Evolutionary conservation across 2,113 vertebrate species (phyloP), one percentile per base, ranked within the genome.

Genomic region (Lipotes vexillifer): DNA sequence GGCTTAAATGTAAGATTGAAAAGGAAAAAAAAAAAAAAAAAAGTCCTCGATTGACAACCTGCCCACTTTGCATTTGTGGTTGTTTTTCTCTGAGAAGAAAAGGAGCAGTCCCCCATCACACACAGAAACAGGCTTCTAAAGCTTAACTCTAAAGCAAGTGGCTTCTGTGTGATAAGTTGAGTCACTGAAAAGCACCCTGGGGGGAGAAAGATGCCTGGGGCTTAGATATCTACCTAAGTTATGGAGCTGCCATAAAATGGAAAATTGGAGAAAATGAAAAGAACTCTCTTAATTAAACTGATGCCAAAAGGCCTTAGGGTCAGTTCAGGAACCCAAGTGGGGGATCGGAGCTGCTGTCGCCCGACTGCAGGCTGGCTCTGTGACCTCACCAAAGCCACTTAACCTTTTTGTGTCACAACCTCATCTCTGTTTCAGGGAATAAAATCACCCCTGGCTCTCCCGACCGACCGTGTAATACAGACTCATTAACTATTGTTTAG

Each of bases 61-160:
- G 75, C 88, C 90, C 96, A 94, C 97, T 93, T 89, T 96, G 77
- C 61, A 38, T 63, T 96, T 98, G 98, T 98, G 98, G 98, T 98
- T 97, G 94, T 97, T 92, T 93, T 93, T 95, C 92, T 69, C 95
- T 96, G 88, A 0, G 81, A 81, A 33, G 97, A 98, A 97, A 97
- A 71, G 90, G 80, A 98, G 94, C 96, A 96, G 97, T 71, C 96
- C 33, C 44, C 94, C 0, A 0, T 82, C 66, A 25, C 41, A 81
- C 1, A 0, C 55, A 83, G 94, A 96, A 95, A 92, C 71, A 86
- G 57, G n/a, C 83, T 55, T 59, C 0, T 0, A 33, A 90, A 88
- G 74, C 83, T 88, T 82, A 82, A 74, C 52, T 84, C 65, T 66
- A n/a, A 59, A 93, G 66, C 68, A 21, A 88, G 84, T 66, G 57